Evolutionary conservation across 2,797 vertebrate species (phyloP), one percentile per base, ranked within the genome.

Genomic region (Pseudochirops cupreus): DNA sequence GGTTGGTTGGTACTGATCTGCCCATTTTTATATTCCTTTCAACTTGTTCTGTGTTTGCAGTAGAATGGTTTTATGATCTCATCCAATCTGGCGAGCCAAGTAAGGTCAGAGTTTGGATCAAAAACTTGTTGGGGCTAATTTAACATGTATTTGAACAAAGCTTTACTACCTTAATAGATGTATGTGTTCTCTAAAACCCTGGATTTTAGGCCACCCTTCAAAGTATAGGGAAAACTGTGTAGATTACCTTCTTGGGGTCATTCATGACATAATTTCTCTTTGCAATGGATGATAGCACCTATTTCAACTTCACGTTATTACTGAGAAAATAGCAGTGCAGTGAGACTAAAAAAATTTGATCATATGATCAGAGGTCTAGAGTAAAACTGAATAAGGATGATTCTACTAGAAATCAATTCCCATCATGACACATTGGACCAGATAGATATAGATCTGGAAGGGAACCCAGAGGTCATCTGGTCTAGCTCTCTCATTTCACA

Each of bases 61-160:
- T 1, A 92, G 9, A 74, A 28, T 93, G 56, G 26, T n/a, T 94
- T 56, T 93, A 1, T 96, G n/a, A 94, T 95, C 95, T 97, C n/a
- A 91, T 55, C 89, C 58, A 62, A 12, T 91, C n/a, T 59, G 67
- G 53, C 50, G 90, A 92, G 46, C 39, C 55, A 93, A 5, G 91
- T 93, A 46, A 50, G 12, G 91, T 94, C 87, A 93, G 62, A 95
- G 4, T 50, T 87, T 87, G 74, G 39, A 82, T 87, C 21, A 87
- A 39, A 46, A 87, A 50, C 39, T 87, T 50, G 39, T 46, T 50
- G 24, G 74, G 39, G 10, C 5, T 87, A 50, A 67, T 67, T 67
- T n/a, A 67, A 31, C n/a, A 82, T 46, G 21, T 82, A 46, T 82
- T 82, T 82, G n/a, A 39, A 46, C 21, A 24, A 18, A 82, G n/a